Evolutionary conservation across 2,888 invertebrate species (phyloP), one percentile per base, ranked within the genome.

Genomic region (Drosophila setosimentum): DNA sequence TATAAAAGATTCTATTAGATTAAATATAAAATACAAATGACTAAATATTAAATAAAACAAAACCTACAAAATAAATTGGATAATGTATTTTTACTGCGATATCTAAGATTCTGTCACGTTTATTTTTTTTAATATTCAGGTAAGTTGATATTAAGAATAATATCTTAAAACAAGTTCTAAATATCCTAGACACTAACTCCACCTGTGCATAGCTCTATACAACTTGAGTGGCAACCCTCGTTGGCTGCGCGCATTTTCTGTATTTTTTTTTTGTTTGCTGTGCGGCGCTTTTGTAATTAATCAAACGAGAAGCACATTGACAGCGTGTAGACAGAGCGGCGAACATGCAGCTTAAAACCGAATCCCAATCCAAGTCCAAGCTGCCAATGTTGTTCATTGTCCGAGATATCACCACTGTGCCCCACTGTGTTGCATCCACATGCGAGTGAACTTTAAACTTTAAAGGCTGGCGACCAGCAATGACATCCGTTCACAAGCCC

Each of bases 271-370:
- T 66, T 30, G 18, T 55, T 65, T 35, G 49, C 48, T 61, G 53
- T 33, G 76, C 76, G 78, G 82, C 78, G 71, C 82, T 84, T 85
- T 89, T 82, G 85, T 86, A 86, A 89, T 86, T 86, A 86, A 86
- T 86, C 85, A 86, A 86, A 84, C 80, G 72, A 45, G 72, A 54
- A 87, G 73, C 84, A 76, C 76, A 86, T 87, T 86, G 89, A 89
- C 85, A 86, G 85, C 85, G 82, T 78, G 84, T 78, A 87, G 89
- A 85, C 85, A 88, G 82, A 74, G 76, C 57, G 70, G 63, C 71
- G 76, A 76, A 62, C 80, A 72, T 55, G 65, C 55, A 73, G 83
- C 83, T 82, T 82, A 76, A 75, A 62, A 37, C 33, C 53, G 69
- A 73, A 72, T 66, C 54, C 42, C 16, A 21, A 57, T 57, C 30